phyloP scores from a whole-genome alignment of 2,113 vertebrate genomes.

The Planiliza haematocheilus region DNA sequence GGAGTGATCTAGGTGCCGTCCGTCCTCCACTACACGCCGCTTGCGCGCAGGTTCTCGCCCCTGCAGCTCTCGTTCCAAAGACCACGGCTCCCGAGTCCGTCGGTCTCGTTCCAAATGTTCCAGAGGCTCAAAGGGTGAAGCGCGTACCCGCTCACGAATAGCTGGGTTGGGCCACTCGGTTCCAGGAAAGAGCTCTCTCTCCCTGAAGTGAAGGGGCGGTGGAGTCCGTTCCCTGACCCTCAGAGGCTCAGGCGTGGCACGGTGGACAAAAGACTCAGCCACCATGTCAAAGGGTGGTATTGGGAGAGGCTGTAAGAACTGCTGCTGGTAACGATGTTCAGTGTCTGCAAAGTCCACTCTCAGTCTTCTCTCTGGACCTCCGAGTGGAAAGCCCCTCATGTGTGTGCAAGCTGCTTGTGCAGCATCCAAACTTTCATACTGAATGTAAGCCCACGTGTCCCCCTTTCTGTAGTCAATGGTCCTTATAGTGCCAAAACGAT shows the following conservation, averaged over 20 bases:
- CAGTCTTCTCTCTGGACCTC: slow-evolving; percentile 93
- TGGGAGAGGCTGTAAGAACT: slow-evolving; percentile 93
- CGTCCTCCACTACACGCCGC: slow-evolving; percentile 89
- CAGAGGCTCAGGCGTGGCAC: slow-evolving; percentile 90
- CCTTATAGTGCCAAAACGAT: slow-evolving; percentile 97
- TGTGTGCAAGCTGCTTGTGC: slow-evolving; percentile 96
- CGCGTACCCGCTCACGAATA: slow-evolving; percentile 89
- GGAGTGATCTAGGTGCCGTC: slow-evolving; percentile 92
- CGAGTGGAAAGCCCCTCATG: slow-evolving; percentile 96
- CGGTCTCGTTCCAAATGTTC: slow-evolving; percentile 92
- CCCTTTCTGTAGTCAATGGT: slow-evolving; percentile 98
- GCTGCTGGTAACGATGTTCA: slow-evolving; percentile 95
- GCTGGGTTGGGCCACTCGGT: slow-evolving; percentile 93
- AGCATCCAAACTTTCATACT: slow-evolving; percentile 97
- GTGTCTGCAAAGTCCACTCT: slow-evolving; percentile 97
- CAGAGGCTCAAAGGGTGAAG: slow-evolving; percentile 90
- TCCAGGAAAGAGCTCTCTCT: slow-evolving; percentile 92
- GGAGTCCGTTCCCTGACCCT: slow-evolving; percentile 94
- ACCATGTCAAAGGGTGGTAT: slow-evolving; percentile 94
- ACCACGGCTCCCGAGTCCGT: slow-evolving; percentile 92
- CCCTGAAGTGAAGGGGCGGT: slow-evolving; percentile 93
- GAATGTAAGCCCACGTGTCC: slow-evolving; percentile 98
- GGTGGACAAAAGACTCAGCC: slow-evolving; percentile 94
- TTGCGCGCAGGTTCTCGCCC: slow-evolving; percentile 91
- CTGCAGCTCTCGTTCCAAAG: slow-evolving; percentile 91